Base-by-base conservation (phyloP, 2,888 invertebrate species). In the Neocrepidodera transversa region DNA sequence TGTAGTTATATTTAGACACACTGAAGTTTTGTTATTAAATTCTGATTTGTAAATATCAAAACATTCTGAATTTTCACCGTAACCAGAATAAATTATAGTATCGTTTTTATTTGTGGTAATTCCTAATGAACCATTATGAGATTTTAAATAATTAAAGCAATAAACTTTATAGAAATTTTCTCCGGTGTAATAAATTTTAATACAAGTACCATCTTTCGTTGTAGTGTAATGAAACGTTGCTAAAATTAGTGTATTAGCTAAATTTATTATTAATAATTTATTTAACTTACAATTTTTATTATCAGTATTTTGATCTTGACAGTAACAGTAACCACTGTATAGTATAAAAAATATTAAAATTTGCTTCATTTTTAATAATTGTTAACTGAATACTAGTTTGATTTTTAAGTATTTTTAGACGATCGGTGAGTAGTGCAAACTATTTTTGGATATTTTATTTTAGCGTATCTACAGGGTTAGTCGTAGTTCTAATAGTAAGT, bases 101-200 rank as follows among this genome's bases (percentile, higher is more conserved):
- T 53, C 53, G n/a, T 53, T 43, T 17, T 14, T 53, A 7, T 40
- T 26, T 5, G 53, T 53, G 8, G 13, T 26, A 10, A 53, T 28
- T 20, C 20, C 42, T 14, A 53, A n/a, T 0, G 32, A 16, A 16
- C 30, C 13, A 14, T 32, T 35, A 11, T 32, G 17, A 2, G 17
- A 32, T 28, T 20, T 14, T 14, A 53, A 14, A 5, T 43, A 11
- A 7, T 53, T n/a, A 7, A 53, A 53, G 23, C 53, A 53, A 23
- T 53, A 35, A 18, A 43, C 32, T 35, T 53, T 43, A 18, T 53
- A 53, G 20, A 32, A 53, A 16, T 20, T 13, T 6, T 53, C 53
- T 23, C 32, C 43, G 28, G 53, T 43, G 32, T 53, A 53, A 10
- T 35, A 53, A 8, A 43, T 42, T 53, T 53, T 53, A 1, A 53